Evolutionary conservation across 1,140 invertebrate species (phyloP).

Genomic region (Drosophila seguyi): DNA sequence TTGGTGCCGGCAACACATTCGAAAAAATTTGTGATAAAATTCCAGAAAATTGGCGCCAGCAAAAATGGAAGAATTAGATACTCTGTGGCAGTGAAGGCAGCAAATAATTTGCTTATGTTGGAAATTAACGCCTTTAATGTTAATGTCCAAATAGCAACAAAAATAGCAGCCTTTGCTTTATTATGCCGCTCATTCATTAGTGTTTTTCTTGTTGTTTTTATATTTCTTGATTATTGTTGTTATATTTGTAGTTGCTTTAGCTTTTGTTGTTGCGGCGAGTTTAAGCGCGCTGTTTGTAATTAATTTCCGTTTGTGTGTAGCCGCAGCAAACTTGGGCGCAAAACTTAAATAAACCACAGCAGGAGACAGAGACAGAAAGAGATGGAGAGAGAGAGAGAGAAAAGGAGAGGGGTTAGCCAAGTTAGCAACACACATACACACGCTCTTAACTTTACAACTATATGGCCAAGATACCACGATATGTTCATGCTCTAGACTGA

Average conservation of each 20-base stretch:
- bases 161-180: slow-evolving; percentile 66
- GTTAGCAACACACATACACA: slow-evolving; percentile 22
- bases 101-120: slow-evolving; percentile 58
- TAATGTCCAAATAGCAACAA: slow-evolving; percentile 52
- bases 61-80: slow-evolving; percentile 18
- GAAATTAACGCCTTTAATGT: slow-evolving; percentile 69
- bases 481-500: slow-evolving; percentile 9
- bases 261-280: slow-evolving; percentile 51
- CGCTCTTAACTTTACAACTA: slow-evolving; percentile 2
- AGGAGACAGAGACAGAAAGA: slow-evolving; percentile 33
- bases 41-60: slow-evolving; percentile 70
- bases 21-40: slow-evolving; percentile 68
- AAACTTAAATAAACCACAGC: slow-evolving; percentile 74
- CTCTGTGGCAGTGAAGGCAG: slow-evolving; percentile 14
- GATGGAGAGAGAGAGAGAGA: no score
- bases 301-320: slow-evolving; percentile 81
- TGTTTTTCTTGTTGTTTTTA: slow-evolving; percentile 34
- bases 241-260: neutral
- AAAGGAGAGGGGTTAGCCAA: slow-evolving; percentile 17
- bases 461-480: slow-evolving; percentile 19
- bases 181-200: slow-evolving; percentile 77
- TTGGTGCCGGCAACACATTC: slow-evolving; percentile 14
- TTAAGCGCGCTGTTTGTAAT: slow-evolving; percentile 80
- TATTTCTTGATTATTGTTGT: slow-evolving; percentile 13
- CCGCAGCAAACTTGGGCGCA: slow-evolving; percentile 70